Base-by-base conservation (phyloP, 2,113 vertebrate genomes). In the Guaruba guarouba region DNA sequence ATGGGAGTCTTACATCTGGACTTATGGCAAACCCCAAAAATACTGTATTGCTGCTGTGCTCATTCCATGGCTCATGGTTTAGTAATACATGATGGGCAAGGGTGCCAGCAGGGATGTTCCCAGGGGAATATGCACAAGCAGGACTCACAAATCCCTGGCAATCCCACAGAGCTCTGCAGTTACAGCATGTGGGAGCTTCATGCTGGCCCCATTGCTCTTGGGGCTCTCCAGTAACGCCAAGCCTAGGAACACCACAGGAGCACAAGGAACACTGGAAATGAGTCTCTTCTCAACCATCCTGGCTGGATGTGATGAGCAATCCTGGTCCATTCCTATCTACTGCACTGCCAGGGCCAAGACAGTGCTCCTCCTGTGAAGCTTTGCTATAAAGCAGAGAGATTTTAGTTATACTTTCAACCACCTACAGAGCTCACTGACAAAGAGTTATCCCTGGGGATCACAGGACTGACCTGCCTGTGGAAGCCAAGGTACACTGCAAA, bases 61-160 rank as follows among this genome's bases (percentile, higher is more conserved):
- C 44, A 10, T 11, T n/a, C 54, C 13, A 29, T 3, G 25, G 73
- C 35, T 64, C 64, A 25, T 3, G 6, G 49, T 33, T 52, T 6
- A 64, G 22, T 4, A n/a, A 12, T 3, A 29, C 28, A 13, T 54
- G 82, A 28, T 43, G 66, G 66, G 39, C 33, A 54, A 2, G 2
- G 31, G 22, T n/a, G 85, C 61, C 74, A 46, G 69, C n/a, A 69
- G 61, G 39, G 39, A 27, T 2, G 3, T 27, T 80, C 68, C 39
- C 13, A 8, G 39, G 61, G 31, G 33, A 66, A 68, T 0, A 7
- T 3, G 1, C 7, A 11, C 1, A 2, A 48, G 48, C 46, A 37
- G 62, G 46, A 51, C 39, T 62, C 77, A 31, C 20, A 57, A 23
- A 39, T 9, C 55, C 41, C 54, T 13, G 44, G 25, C 29, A 14